phyloP scores from a whole-genome alignment of 2,888 invertebrate species.

The Brachylomia viminalis region DNA sequence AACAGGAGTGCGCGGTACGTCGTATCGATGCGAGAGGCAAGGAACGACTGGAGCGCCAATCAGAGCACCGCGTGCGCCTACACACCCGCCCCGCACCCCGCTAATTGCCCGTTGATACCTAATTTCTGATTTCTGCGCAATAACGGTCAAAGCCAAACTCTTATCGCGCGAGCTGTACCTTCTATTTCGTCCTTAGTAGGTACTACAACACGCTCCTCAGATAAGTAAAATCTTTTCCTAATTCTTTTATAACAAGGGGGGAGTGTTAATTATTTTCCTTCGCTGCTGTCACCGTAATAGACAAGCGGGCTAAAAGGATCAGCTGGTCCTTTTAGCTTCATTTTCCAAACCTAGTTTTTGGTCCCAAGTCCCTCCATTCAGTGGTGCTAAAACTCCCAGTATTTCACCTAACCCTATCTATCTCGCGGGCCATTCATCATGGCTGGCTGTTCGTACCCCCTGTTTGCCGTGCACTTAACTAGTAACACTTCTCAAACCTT shows the following conservation, averaged over 20 bases:
- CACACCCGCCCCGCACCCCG: too few species aligned
- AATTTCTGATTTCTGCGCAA: too few species aligned
- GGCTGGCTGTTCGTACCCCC: conserved; percentile 66
- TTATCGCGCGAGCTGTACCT: too few species aligned
- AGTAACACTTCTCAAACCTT: conserved; percentile 64
- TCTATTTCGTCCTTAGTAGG: background rate
- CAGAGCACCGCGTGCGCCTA: too few species aligned
- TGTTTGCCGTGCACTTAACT: conserved; percentile 70
- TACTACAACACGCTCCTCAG: background rate
- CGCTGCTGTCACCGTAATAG: accelerated
- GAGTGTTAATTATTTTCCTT: too few species aligned
- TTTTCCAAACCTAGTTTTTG: background rate
- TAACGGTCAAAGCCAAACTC: too few species aligned
- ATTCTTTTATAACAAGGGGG: too few species aligned
- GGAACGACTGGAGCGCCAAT: too few species aligned
- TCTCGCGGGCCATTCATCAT: conserved; percentile 72
- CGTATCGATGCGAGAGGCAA: too few species aligned
- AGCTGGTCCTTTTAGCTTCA: background rate
- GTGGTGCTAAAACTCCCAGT: conserved; percentile 42
- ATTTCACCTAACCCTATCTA: conserved; percentile 72
- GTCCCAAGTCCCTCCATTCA: conserved; percentile 27
- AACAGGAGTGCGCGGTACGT: too few species aligned
- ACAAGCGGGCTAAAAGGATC: too few species aligned
- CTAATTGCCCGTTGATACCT: too few species aligned
- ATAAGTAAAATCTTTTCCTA: background rate